Base-by-base conservation (phyloP, 2,113 vertebrate genomes). In the Psittacus erithacus region DNA sequence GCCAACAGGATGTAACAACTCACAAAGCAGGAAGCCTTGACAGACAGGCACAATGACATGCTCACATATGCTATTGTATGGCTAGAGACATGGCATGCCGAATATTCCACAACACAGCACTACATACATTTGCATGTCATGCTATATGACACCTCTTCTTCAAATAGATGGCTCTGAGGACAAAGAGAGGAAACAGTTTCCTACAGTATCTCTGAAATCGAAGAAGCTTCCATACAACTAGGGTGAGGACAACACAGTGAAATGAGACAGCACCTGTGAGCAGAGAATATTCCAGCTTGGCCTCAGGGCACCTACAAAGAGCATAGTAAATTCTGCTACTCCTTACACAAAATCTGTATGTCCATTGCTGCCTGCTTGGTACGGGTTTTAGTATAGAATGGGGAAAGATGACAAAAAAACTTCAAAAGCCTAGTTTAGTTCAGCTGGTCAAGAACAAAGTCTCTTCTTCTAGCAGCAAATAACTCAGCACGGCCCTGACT, bases 91-190 rank as follows among this genome's bases (percentile, higher is more conserved):
- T 3, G 25, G 59, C 64, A 53, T 19, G 31, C 39, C 0, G 0
- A 79, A 65, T 53, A 85, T 53, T 38, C 31, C 87, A 46, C n/a
- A 67, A 27, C 17, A 46, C 0, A 79, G 46, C 46, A 38, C 41
- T 17, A 57, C 12, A 7, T 14, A 52, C 10, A 15, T 33, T 8
- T 0, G 1, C 0, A 4, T 44, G 28, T 74, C 38, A 13, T 24
- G 22, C 38, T 65, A 15, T 67, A 46, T 6, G 9, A 29, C 38
- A 78, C 27, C 68, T 92, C 38, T 79, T 73, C 65, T 74, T 43
- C 41, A 81, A 83, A 67, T 5, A 52, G 55, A 67, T 0, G 0
- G 43, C 47, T 92, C 88, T 65, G 47, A 64, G 67, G 19, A 71
- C 23, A 52, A 33, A 20, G 57, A 82, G 38, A 83, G 20, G 35